Evolutionary conservation across 2,797 vertebrate species (phyloP).

Genomic region (Rhyacichthys aspro): DNA sequence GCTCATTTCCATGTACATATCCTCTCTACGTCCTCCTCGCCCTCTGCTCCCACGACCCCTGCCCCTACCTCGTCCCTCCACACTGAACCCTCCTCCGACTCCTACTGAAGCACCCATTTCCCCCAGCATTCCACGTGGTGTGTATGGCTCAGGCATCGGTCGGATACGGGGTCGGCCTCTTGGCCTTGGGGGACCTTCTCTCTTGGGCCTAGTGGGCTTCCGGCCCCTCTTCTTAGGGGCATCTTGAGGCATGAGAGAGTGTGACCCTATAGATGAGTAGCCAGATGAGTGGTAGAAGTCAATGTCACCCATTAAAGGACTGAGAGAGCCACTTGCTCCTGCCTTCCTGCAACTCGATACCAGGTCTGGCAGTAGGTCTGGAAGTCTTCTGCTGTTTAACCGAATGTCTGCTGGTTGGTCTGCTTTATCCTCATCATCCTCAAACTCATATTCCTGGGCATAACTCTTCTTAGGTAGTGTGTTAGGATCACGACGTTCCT

Average conservation of each 20-base stretch:
- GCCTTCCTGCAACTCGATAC: constrained; percentile 92
- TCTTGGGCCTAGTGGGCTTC: constrained; percentile 91
- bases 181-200: constrained; percentile 90
- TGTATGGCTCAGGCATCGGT: constrained; percentile 83
- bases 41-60: constrained; percentile 84
- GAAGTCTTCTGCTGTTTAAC: constrained; percentile 88
- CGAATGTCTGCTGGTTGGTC: constrained; percentile 92
- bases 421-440: constrained; percentile 92
- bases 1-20: constrained; percentile 81
- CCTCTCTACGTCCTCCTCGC: constrained; percentile 85
- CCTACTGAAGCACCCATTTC: constrained; percentile 75
- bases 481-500: constrained; percentile 88
- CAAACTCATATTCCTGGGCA: constrained; percentile 96
- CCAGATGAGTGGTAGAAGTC: constrained; percentile 86
- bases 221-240: constrained; percentile 89
- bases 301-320: constrained; percentile 89
- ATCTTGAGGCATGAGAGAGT: constrained; percentile 80
- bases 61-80: constrained; percentile 82
- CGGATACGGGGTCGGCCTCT: constrained; percentile 90
- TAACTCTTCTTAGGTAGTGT: constrained; percentile 92
- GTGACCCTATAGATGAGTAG: constrained; percentile 80
- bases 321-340: constrained; percentile 80
- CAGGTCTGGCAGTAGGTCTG: constrained; percentile 88
- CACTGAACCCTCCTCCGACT: constrained; percentile 68
- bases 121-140: constrained; percentile 82